Base-by-base conservation (phyloP, 1,140 invertebrate species). In the Carposina sasakii region DNA sequence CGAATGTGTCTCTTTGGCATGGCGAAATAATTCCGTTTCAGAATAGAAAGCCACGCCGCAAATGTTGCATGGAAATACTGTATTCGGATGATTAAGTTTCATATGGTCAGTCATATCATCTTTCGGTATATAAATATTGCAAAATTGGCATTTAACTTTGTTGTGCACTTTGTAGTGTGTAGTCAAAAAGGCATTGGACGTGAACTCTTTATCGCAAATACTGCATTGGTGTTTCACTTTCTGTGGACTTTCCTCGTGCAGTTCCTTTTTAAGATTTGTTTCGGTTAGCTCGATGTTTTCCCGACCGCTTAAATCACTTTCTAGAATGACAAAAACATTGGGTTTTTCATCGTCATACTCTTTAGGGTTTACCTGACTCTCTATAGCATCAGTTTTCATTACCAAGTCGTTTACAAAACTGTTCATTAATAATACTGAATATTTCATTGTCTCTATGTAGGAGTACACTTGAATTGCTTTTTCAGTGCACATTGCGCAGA, bases 101-200 rank as follows among this genome's bases (percentile, higher is more conserved):
- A 62, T 48, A 48, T 68, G 65, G 1, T 55, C 41, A 24, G 46
- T 54, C 6, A 65, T 26, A 23, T 58, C 49, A 10, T 49, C 37
- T 33, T 63, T 51, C 0, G 45, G 52, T 1, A 63, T 21, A 15
- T 61, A 39, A 2, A 54, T 26, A 21, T 53, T 45, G 12, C 64
- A 63, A 12, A 59, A 26, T 17, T 59, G 63, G 30, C 64, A 67
- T 26, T 50, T 45, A 1, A 44, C 48, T 22, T 46, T 53, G 0
- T 21, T 17, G 46, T 66, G 63, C 0, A 37, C 53, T 23, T 56
- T 56, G 20, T 66, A 66, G 43, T 66, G 63, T 2, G 54, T 44
- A 23, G 55, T 52, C 10, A 66, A 44, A 36, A 44, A 54, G 28
- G 58, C 54, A 17, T 48, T 40, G 0, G 60, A 56, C 10, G 53